Evolutionary conservation across 2,797 vertebrate genomes (phyloP).

Genomic region (Sebastes variabilis): DNA sequence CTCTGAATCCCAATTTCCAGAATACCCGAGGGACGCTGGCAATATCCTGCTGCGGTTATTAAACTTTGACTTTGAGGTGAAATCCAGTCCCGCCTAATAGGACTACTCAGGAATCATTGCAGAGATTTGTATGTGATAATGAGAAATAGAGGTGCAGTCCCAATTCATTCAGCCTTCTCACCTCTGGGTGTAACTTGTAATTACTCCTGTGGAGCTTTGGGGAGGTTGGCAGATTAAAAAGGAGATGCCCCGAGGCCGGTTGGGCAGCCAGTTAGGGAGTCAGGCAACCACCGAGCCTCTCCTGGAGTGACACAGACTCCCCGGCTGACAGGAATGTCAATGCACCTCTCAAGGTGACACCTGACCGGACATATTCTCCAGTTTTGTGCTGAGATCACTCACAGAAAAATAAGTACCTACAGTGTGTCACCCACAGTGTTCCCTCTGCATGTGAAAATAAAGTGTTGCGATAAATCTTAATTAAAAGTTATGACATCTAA

Average conservation of each 20-base stretch:
- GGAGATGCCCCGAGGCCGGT: slow-evolving; percentile 45
- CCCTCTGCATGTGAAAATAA: neutral
- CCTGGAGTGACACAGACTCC: slow-evolving; percentile 28
- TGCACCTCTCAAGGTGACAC: slow-evolving; percentile 58
- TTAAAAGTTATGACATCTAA: neutral
- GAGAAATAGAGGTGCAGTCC: slow-evolving; percentile 51
- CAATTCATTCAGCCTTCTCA: slow-evolving; percentile 53
- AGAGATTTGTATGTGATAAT: slow-evolving; percentile 60
- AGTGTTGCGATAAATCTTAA: neutral
- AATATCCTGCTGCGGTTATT: slow-evolving; percentile 50
- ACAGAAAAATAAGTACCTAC: neutral
- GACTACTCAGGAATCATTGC: slow-evolving; percentile 36
- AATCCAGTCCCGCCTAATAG: slow-evolving; percentile 40
- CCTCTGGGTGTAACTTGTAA: slow-evolving; percentile 72
- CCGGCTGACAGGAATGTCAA: slow-evolving; percentile 49
- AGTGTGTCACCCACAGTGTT: neutral
- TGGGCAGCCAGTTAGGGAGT: slow-evolving; percentile 19
- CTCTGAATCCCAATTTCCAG: slow-evolving; percentile 5
- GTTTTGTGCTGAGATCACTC: neutral
- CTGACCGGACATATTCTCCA: slow-evolving; percentile 6
- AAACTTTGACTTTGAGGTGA: slow-evolving; percentile 51
- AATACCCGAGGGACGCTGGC: slow-evolving; percentile 9
- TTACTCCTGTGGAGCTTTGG: slow-evolving; percentile 58
- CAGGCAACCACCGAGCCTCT: slow-evolving; percentile 11
- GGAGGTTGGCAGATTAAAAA: slow-evolving; percentile 67